Evolutionary conservation across 2,113 vertebrate species (phyloP).

Genomic region (Zonotrichia leucophrys): DNA sequence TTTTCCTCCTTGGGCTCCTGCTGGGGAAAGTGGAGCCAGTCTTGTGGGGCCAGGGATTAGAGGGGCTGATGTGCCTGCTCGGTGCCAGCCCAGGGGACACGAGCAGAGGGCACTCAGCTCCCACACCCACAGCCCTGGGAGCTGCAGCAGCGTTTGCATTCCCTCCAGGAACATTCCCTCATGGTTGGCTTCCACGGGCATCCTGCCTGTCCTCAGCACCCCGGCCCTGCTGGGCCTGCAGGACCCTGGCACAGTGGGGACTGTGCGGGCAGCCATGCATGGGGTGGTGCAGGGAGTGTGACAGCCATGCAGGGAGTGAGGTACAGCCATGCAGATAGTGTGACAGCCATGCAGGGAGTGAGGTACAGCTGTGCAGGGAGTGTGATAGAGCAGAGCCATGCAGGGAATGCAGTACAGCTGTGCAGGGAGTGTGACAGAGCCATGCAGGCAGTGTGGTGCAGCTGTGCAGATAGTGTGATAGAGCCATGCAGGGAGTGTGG

Average conservation of each 20-base stretch:
- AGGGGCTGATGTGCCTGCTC: not conserved
- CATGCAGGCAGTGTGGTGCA: rapidly evolving
- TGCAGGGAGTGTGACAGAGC: not conserved
- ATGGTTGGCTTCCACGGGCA: rapidly evolving
- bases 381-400: not conserved
- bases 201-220: not conserved
- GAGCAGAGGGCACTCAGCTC: not conserved
- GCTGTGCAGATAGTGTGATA: not conserved
- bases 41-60: not conserved
- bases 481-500: not conserved
- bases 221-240: not conserved
- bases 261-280: rapidly evolving
- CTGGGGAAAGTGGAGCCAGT: constrained; percentile 13
- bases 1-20: not conserved
- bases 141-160: not conserved
- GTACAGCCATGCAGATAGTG: not conserved
- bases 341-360: not conserved
- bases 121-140: not conserved
- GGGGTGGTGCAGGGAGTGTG: not conserved
- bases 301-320: not conserved
- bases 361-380: rapidly evolving
- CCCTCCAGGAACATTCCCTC: not conserved
- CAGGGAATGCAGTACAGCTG: not conserved
- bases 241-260: not conserved
- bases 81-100: rapidly evolving